Evolutionary conservation across 2,113 vertebrate genomes (phyloP), one percentile per base, ranked within the genome.

Genomic region (Nanger granti): DNA sequence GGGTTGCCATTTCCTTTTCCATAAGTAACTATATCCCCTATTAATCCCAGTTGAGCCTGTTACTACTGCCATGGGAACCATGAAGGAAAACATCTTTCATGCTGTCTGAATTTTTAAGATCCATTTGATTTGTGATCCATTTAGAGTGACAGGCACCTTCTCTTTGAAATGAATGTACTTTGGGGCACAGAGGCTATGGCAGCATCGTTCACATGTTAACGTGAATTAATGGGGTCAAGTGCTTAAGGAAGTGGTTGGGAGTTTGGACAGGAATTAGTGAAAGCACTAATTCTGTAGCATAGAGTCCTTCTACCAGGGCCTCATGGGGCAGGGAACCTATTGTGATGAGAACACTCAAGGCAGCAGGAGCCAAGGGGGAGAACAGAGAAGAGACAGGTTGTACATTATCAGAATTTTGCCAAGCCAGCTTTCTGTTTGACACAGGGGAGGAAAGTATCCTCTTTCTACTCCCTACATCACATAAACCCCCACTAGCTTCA

Each of bases 1-100:
- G n/a, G n/a, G 69, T 76, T 76, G 69, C 69, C 20, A 41, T 76
- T 76, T 76, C 69, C 69, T 76, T 76, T 76, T 76, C 69, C 69
- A 24, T 76, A 41, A 76, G 59, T n/a, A 20, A 41, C 59, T 57
- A 1, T 57, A 14, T 31, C 44, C 44, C 12, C 12, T 37, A 0
- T 60, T 59, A 26, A 18, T 22, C 37, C 88, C 52, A 6, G 29
- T 18, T 18, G 34, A 80, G 80, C 55, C 10, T 2, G 28, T 69
- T 37, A 26, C 22, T 1, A 18, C 2, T 92, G 18, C 69, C 1
- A 0, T n/a, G 24, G 29, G 66, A 82, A 15, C 22, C 28, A 7
- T 18, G 13, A 26, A 15, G 64, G 20, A 20, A 86, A 44, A 26
- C 52, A 44, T 5, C 22, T 76, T 12, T 41, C 29, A 44, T 37